Evolutionary conservation across 2,888 invertebrate species (phyloP).

Genomic region (Ceratothoa steindachneri): DNA sequence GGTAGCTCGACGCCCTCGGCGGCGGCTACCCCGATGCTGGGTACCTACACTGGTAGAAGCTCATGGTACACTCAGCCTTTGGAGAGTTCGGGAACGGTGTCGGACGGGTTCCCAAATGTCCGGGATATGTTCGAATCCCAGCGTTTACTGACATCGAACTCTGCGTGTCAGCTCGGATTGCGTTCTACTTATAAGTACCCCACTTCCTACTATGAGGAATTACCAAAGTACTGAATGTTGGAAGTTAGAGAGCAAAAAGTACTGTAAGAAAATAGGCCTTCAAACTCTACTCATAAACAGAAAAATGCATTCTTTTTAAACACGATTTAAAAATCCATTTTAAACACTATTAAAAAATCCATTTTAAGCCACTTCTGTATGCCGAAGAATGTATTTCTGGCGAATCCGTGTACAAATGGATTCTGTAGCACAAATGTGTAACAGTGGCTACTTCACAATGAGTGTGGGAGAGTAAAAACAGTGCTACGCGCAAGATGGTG

Average conservation of each 20-base stretch:
- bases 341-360: too few species aligned
- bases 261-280: background rate
- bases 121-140: constrained; percentile 49
- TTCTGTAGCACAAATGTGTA: too few species aligned
- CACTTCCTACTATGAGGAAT: constrained; percentile 47
- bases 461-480: too few species aligned
- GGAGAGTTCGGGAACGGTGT: constrained; percentile 19
- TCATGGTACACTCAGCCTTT: constrained; percentile 38
- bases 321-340: too few species aligned
- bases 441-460: too few species aligned
- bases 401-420: too few species aligned
- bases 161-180: constrained; percentile 48
- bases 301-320: too few species aligned
- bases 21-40: constrained; percentile 26
- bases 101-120: constrained; percentile 47
- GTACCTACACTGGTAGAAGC: constrained; percentile 11
- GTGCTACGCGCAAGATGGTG: too few species aligned
- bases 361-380: too few species aligned
- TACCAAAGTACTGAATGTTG: constrained; percentile 47
- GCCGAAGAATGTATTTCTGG: too few species aligned
- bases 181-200: constrained; percentile 48
- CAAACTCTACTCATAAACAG: background rate
- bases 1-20: constrained; percentile 24
- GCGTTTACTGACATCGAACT: constrained; percentile 44
- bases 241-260: background rate